Percentiles rank a stretch among this genome's conserved stretches.
phyloP scores from a whole-genome alignment of 2,888 invertebrate species.

The Tridacna gigas region DNA sequence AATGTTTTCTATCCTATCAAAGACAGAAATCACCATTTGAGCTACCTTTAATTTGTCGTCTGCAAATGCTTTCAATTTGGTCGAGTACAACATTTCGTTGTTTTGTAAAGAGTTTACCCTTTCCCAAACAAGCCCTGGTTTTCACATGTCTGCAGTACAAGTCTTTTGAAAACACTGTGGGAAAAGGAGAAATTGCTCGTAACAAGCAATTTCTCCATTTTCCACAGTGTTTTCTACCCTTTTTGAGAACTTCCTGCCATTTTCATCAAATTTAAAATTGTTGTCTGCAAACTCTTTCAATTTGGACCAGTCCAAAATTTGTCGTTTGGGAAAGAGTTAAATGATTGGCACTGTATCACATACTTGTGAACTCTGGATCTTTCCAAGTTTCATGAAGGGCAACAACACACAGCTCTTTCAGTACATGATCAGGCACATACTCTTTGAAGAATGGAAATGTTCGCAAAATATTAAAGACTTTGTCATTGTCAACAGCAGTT shows the following conservation, averaged over 20 bases:
- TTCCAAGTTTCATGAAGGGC: conserved; percentile 82
- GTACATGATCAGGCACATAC: conserved; percentile 71
- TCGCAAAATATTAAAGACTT: conserved; percentile 79
- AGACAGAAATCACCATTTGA: no score
- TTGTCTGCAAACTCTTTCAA: neutral
- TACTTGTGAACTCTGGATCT: conserved; percentile 80
- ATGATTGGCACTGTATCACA: neutral
- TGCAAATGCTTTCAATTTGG: neutral
- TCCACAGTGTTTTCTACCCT: no score
- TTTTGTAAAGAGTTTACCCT: neutral
- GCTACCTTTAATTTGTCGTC: neutral
- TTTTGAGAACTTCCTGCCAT: no score
- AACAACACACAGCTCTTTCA: conserved; percentile 82
- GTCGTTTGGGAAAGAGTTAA: neutral
- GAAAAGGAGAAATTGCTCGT: no score
- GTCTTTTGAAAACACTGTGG: no score
- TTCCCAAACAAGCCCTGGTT: no score
- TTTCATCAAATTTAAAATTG: neutral
- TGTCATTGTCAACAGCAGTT: conserved; percentile 81
- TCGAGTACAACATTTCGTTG: neutral
- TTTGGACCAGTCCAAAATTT: neutral
- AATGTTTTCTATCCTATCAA: neutral
- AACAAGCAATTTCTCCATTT: no score
- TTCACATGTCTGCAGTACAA: no score
- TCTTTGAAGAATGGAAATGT: conserved; percentile 77